These are phyloP conservation scores for Mylabris phalerata DNA, from an alignment of 1,140 invertebrate genomes.

Conservation along the genomic window DNA sequence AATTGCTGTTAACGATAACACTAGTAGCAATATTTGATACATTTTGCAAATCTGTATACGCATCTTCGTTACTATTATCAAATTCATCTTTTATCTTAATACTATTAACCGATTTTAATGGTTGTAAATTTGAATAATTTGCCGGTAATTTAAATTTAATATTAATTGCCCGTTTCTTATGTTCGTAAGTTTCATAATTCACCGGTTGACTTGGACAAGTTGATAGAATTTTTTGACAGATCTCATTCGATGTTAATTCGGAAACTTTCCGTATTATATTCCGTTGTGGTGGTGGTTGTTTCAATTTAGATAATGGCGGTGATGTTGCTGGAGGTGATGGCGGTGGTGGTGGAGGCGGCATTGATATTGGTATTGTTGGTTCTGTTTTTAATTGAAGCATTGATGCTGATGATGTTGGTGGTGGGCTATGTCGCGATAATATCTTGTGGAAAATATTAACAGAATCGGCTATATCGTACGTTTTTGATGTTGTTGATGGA, in stretches of 20 bases:
- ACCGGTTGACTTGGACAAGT: conserved; percentile 17
- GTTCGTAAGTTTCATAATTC: conserved; percentile 38
- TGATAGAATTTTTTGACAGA: conserved; percentile 29
- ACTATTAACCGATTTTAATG: conserved; percentile 3
- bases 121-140: conserved; percentile 29
- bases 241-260: conserved; percentile 23
- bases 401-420: not conserved
- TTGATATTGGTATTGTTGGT: no score
- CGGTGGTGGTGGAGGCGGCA: no score
- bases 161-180: conserved; percentile 36
- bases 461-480: conserved; percentile 27
- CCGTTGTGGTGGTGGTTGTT: not conserved
- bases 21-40: conserved; percentile 22
- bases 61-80: conserved; percentile 8
- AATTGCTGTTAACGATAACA: conserved; percentile 34
- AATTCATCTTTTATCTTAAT: not conserved
- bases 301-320: no score
- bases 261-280: conserved; percentile 17
- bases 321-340: no score
- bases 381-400: no score
- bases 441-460: conserved; percentile 33
- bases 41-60: conserved; percentile 19
- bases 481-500: conserved; percentile 22
- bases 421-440: conserved; percentile 12
- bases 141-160: conserved; percentile 42